Conservation (phyloP, 2,113 vertebrate genomes). For the Spea multiplicata region DNA sequence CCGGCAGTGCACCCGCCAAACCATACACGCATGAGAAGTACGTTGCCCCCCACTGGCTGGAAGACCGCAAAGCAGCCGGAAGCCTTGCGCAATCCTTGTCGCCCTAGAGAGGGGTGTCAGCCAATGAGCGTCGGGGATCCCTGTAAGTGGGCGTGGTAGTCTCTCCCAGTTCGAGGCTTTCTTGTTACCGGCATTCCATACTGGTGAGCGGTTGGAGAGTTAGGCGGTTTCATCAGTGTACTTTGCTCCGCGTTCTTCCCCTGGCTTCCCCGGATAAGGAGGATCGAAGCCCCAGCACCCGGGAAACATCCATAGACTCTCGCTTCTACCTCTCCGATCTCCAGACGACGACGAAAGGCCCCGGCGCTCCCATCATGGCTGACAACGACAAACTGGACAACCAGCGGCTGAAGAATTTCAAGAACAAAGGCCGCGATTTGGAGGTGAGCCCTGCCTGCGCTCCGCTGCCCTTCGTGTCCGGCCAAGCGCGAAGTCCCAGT, state of each 20-base stretch:
- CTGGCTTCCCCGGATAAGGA: conserved; percentile 37
- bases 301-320: not conserved
- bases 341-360: conserved; percentile 2
- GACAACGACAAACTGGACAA: conserved; percentile 97
- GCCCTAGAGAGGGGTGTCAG: not conserved
- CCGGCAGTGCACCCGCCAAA: not conserved
- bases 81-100: conserved; percentile 32
- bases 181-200: conserved; percentile 49
- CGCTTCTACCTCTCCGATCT: not conserved
- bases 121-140: conserved; percentile 54
- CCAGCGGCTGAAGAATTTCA: conserved; percentile 96
- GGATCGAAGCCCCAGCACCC: conserved; percentile 36
- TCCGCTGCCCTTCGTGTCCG: not conserved
- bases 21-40: not conserved
- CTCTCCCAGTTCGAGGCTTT: conserved; percentile 62
- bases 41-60: conserved; percentile 10
- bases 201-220: conserved; percentile 40
- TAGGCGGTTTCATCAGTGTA: conserved; percentile 23
- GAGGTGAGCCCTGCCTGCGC: conserved; percentile 71
- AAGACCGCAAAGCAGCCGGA: conserved; percentile 5
- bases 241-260: not conserved
- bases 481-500: not conserved
- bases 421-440: conserved; percentile 96
- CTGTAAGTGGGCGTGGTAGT: conserved; percentile 51
- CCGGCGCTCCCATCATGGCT: conserved; percentile 74